Percentiles rank a stretch among this genome's conserved stretches.
Conservation (phyloP, 2,888 invertebrate genomes). For the Lamellibrachia satsuma region DNA sequence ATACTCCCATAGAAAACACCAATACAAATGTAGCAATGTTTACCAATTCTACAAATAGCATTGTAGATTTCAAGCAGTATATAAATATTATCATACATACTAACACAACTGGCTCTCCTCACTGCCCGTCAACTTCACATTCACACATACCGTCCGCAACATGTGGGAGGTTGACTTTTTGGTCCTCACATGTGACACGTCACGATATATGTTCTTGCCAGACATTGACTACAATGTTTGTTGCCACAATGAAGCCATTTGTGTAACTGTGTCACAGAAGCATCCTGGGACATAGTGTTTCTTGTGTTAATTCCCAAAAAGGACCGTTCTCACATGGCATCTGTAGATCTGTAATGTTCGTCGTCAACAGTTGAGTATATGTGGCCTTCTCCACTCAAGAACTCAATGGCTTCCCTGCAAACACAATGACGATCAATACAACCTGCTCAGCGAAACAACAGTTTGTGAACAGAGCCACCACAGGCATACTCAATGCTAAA, state of each 20-base stretch:
- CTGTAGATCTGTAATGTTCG: constrained; percentile 73
- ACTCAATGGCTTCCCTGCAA: constrained; percentile 44
- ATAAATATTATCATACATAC: not conserved
- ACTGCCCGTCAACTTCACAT: not conserved
- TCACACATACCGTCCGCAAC: not conserved
- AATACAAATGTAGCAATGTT: too few relatives aligned
- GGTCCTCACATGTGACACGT: not conserved
- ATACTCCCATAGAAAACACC: too few relatives aligned
- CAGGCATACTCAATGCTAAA: too few relatives aligned
- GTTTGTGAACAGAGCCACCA: not conserved
- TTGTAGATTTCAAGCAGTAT: too few relatives aligned
- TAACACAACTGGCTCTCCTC: not conserved
- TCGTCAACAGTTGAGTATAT: constrained; percentile 81
- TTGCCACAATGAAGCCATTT: not conserved
- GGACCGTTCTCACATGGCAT: constrained; percentile 40
- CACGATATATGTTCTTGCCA: not conserved
- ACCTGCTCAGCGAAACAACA: not conserved
- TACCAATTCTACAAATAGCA: too few relatives aligned
- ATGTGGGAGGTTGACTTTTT: not conserved
- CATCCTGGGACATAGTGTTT: not conserved
- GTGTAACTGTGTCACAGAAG: not conserved
- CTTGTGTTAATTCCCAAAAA: not conserved
- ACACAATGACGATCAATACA: not conserved
- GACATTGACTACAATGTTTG: not conserved
- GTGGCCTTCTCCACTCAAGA: constrained; percentile 45